Percentiles rank a stretch among this genome's conserved stretches.
These are phyloP conservation scores for Sebastes miniatus DNA, from an alignment of 2,797 vertebrate species.

Conservation along the genomic window DNA sequence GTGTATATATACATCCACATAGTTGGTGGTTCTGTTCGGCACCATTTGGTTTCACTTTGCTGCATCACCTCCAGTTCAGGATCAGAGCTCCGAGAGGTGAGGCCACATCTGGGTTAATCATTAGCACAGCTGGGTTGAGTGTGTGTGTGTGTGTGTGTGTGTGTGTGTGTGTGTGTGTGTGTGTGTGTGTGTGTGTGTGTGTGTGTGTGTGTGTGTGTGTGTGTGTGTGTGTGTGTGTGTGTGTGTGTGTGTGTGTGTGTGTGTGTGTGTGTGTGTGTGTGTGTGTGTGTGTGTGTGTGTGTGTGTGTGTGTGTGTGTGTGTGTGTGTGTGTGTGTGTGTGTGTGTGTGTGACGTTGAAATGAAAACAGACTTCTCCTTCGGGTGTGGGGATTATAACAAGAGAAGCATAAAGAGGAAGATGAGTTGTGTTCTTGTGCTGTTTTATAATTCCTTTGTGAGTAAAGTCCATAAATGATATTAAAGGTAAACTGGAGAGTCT, in stretches of 20 bases:
- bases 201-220: neutral
- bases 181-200: neutral
- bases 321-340: too few species aligned
- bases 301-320: neutral
- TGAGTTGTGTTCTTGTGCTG: neutral
- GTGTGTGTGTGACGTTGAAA: neutral
- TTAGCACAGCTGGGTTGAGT: constrained; percentile 3
- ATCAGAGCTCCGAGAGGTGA: constrained; percentile 31
- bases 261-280: neutral
- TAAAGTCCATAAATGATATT: neutral
- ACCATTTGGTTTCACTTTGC: constrained; percentile 58
- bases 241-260: neutral
- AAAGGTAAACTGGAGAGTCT: neutral
- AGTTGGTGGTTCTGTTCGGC: neutral
- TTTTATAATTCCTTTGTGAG: neutral
- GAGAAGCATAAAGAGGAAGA: constrained; percentile 1
- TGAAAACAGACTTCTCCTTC: constrained; percentile 7
- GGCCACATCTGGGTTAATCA: constrained; percentile 38
- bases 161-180: neutral
- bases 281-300: neutral
- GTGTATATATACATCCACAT: neutral
- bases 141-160: neutral
- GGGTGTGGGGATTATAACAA: constrained; percentile 1
- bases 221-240: neutral
- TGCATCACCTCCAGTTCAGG: constrained; percentile 41